These are phyloP conservation scores for Phrixothrix hirtus DNA, from an alignment of 2,888 invertebrate species.

Conservation along the genomic window DNA sequence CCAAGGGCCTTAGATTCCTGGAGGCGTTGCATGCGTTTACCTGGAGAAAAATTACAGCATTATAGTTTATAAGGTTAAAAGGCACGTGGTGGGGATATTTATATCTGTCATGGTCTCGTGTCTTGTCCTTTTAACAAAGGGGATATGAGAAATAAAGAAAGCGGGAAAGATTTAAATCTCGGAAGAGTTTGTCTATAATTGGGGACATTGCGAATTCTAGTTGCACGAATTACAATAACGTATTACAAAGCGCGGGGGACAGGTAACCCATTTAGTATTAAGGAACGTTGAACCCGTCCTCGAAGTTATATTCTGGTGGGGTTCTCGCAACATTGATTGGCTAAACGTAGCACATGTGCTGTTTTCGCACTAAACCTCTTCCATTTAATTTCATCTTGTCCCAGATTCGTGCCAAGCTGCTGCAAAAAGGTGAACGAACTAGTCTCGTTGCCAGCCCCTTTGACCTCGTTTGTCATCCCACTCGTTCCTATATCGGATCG, in stretches of 20 bases:
- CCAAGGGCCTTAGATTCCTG: too few relatives aligned
- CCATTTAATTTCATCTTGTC: slow-evolving; percentile 67
- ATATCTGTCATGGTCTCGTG: background rate
- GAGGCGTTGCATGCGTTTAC: too few relatives aligned
- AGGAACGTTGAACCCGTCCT: slow-evolving; percentile 54
- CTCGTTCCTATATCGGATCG: slow-evolving; percentile 45
- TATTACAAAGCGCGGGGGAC: slow-evolving; percentile 37
- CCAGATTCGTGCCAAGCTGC: slow-evolving; percentile 60
- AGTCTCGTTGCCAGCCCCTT: slow-evolving; percentile 58
- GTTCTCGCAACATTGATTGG: slow-evolving; percentile 43
- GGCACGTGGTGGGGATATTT: background rate
- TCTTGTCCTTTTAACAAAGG: too few relatives aligned
- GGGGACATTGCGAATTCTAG: slow-evolving; percentile 14
- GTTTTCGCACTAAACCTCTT: slow-evolving; percentile 54
- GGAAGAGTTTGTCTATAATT: background rate
- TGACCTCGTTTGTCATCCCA: slow-evolving; percentile 52
- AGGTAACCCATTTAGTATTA: slow-evolving; percentile 56
- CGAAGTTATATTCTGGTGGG: slow-evolving; percentile 48
- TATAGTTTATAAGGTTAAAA: background rate
- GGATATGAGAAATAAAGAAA: too few relatives aligned
- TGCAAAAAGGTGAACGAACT: slow-evolving; percentile 63
- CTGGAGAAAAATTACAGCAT: background rate
- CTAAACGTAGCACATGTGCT: slow-evolving; percentile 51
- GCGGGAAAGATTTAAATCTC: background rate
- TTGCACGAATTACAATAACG: slow-evolving; percentile 30